Conservation (phyloP, 2,113 vertebrate species). For the Nibea coibor region DNA sequence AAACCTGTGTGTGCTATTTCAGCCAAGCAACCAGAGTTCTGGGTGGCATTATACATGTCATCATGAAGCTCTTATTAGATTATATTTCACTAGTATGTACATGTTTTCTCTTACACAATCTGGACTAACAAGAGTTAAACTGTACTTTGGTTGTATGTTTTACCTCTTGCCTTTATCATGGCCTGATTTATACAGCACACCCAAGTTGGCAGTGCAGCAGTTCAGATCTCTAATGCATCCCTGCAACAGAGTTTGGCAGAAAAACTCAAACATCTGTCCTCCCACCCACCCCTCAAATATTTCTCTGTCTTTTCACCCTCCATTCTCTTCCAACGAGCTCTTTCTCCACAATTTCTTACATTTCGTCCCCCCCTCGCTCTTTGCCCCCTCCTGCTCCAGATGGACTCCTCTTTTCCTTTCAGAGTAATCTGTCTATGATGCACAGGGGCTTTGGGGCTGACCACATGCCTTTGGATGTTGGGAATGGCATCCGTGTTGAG, state of each 20-base stretch:
- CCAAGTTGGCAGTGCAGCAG: not conserved
- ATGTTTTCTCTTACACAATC: not conserved
- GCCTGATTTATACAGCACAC: constrained; percentile 19
- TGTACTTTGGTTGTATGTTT: constrained; percentile 10
- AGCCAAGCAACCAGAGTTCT: constrained; percentile 10
- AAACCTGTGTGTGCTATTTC: not conserved
- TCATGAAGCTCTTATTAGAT: constrained; percentile 1
- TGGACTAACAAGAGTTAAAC: not conserved
- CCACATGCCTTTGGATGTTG: constrained; percentile 58
- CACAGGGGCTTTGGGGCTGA: constrained; percentile 51
- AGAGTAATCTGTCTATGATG: constrained; percentile 51
- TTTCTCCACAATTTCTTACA: constrained; percentile 62
- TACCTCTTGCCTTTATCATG: constrained; percentile 6
- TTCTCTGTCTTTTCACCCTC: constrained; percentile 24
- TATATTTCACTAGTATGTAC: not conserved
- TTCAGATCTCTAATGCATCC: constrained; percentile 37
- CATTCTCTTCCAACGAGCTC: constrained; percentile 31
- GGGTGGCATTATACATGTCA: not conserved
- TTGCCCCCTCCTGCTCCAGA: constrained; percentile 56
- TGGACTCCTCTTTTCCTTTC: constrained; percentile 55
- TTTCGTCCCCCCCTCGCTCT: constrained; percentile 33
- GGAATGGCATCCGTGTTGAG: constrained; percentile 56
- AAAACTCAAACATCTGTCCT: constrained; percentile 37
- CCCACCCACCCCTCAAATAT: not conserved
- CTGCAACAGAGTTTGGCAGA: constrained; percentile 33